These are phyloP conservation scores for Oreochromis spilurus DNA, from an alignment of 2,113 vertebrate species.

Conservation along the genomic window DNA sequence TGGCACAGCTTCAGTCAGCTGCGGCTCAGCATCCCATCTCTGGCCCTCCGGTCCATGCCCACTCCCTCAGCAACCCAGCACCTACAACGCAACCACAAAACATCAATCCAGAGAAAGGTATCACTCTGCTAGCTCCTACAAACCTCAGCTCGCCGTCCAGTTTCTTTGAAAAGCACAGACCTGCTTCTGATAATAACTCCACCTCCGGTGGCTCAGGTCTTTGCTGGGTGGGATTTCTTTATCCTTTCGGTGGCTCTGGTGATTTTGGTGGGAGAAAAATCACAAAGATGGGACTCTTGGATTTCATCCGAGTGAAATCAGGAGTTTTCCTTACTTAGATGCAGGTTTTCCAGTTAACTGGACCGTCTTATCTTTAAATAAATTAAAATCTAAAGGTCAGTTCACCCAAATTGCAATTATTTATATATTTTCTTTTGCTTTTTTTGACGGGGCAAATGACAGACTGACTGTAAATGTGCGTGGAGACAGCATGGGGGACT, in stretches of 20 bases:
- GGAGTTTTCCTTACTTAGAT: neutral
- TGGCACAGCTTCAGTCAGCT: slow-evolving; percentile 62
- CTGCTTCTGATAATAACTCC: neutral
- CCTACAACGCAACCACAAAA: slow-evolving; percentile 51
- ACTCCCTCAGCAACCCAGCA: slow-evolving; percentile 66
- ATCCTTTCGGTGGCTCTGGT: neutral
- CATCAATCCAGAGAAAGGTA: slow-evolving; percentile 66
- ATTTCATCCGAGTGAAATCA: neutral
- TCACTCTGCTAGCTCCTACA: neutral
- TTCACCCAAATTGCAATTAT: neutral
- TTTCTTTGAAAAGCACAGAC: neutral
- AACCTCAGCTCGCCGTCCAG: neutral
- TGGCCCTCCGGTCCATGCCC: slow-evolving; percentile 46
- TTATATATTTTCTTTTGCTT: neutral
- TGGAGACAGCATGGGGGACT: neutral
- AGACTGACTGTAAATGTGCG: neutral
- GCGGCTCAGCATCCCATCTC: slow-evolving; percentile 49
- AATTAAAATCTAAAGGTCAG: neutral
- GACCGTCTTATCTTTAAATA: neutral
- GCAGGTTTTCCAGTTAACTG: neutral
- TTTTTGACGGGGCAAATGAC: neutral
- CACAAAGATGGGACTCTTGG: neutral
- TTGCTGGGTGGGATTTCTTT: neutral
- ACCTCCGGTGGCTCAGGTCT: neutral
- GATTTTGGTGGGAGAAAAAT: neutral